Base-by-base conservation (phyloP, 2,888 invertebrate species). In the Pseudolycoriella hygida region DNA sequence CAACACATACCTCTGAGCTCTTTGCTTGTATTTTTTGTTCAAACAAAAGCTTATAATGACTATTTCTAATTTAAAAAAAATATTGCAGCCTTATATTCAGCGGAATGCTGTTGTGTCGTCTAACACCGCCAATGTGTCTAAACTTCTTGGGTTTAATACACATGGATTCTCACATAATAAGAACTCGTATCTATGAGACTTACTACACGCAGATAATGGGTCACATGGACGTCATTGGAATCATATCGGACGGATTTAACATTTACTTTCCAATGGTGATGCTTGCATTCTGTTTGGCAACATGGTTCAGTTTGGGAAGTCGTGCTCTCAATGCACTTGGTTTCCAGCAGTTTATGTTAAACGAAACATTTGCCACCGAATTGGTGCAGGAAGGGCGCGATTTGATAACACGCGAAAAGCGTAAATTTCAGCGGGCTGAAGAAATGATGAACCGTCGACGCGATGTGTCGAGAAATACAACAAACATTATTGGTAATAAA, bases 131-230 rank as follows among this genome's bases (percentile, higher is more conserved):
- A 2, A 81, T 99, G 73, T 98, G 97, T 66, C 76, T 99, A 41
- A 99, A 99, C 68, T 98, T 97, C 62, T 73, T 99, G 43, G 90
- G 97, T 30, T 70, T 99, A 19, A 89, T 97, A 55, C 98, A 98
- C 58, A 87, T 98, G 82, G 98, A 99, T 66, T 94, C 92, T 32
- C 92, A 94, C 57, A 79, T 93, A 45, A 88, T 89, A 48, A 80
- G 80, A 54, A 72, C 74, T 52, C 75, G 76, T 51, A 72, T 84
- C 39, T 69, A 81, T 67, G 96, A 88, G 67, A 97, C 97, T 0
- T 81, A 87, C 55, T 98, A 97, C 58, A 98, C 97, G 0, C 83
- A 87, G 76, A 87, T 96, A 54, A 98, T 98, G 97, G 98, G 98
- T 0, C 97, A 98, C 62, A 90, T 98, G 93, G 96, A 97, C 64